Percentiles rank a stretch among this genome's conserved stretches.
Evolutionary conservation across 2,888 invertebrate genomes (phyloP).

Genomic region (Tiliacea citrago): DNA sequence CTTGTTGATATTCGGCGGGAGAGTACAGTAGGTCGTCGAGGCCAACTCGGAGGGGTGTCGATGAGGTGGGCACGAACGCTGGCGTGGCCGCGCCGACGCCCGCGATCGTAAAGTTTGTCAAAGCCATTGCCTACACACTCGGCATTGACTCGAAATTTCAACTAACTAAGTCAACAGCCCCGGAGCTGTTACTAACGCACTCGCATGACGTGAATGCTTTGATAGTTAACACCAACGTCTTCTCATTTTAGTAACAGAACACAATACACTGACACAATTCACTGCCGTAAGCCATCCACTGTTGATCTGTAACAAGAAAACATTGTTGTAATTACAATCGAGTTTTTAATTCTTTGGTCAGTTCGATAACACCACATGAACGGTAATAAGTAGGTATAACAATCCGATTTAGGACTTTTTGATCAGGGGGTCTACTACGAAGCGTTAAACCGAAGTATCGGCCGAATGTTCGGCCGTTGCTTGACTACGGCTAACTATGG

Average conservation of each 20-base stretch:
- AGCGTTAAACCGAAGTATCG: too few species aligned
- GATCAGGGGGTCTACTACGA: too few species aligned
- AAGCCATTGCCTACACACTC: conserved; percentile 85
- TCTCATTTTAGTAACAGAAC: conserved; percentile 78
- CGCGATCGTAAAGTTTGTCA: conserved; percentile 86
- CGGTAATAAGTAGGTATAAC: background rate
- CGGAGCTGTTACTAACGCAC: conserved; percentile 75
- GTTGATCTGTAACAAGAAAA: conserved; percentile 83
- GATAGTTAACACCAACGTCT: conserved; percentile 75
- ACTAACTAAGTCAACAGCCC: conserved; percentile 78
- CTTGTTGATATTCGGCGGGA: conserved; percentile 81
- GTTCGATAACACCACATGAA: background rate
- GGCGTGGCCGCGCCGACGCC: conserved; percentile 81
- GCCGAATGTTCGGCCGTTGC: too few species aligned
- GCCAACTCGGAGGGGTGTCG: conserved; percentile 80
- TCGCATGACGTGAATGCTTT: conserved; percentile 82
- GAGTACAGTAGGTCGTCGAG: conserved; percentile 87
- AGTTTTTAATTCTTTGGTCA: background rate
- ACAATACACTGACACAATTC: conserved; percentile 79
- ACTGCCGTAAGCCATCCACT: conserved; percentile 72
- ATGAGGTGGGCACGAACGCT: conserved; percentile 77
- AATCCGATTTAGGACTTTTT: conserved; percentile 4
- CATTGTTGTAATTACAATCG: conserved; percentile 18
- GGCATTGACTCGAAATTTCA: conserved; percentile 84
- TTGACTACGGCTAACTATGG: too few species aligned